Percentiles rank a stretch among this genome's conserved stretches.
Evolutionary conservation across 2,797 vertebrate species (phyloP).

Genomic region (Crocodylus rhombifer): DNA sequence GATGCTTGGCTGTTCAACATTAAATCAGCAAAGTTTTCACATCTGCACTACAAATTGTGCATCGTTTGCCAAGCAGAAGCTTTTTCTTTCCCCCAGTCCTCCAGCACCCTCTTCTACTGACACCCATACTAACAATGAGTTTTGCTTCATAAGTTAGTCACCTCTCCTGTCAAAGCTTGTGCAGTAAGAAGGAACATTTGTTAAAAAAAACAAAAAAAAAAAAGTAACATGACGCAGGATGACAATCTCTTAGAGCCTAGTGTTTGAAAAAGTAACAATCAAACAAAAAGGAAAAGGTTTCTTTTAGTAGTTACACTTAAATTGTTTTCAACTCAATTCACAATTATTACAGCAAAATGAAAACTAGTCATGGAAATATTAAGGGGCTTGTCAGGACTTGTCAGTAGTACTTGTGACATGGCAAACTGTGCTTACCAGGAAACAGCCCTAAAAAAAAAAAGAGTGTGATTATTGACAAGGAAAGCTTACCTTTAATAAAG

Average conservation of each 20-base stretch:
- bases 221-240: not conserved
- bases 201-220: not conserved
- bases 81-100: not conserved
- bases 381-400: not conserved
- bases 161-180: no score
- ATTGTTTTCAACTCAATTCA: not conserved
- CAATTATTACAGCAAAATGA: not conserved
- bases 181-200: not conserved
- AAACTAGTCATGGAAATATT: not conserved
- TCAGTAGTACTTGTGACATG: not conserved
- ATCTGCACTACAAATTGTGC: not conserved
- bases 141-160: not conserved
- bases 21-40: not conserved
- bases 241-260: not conserved
- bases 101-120: slow-evolving; percentile 62
- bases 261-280: not conserved
- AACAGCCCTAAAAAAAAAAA: not conserved
- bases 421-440: not conserved
- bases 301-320: not conserved
- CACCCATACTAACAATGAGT: not conserved
- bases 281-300: not conserved
- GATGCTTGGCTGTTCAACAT: not conserved
- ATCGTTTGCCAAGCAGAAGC: not conserved
- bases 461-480: fast-evolving
- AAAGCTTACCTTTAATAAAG: slow-evolving; percentile 91